Conservation (phyloP, 92 coral and sea anemone genomes). For the Porites lobata region DNA sequence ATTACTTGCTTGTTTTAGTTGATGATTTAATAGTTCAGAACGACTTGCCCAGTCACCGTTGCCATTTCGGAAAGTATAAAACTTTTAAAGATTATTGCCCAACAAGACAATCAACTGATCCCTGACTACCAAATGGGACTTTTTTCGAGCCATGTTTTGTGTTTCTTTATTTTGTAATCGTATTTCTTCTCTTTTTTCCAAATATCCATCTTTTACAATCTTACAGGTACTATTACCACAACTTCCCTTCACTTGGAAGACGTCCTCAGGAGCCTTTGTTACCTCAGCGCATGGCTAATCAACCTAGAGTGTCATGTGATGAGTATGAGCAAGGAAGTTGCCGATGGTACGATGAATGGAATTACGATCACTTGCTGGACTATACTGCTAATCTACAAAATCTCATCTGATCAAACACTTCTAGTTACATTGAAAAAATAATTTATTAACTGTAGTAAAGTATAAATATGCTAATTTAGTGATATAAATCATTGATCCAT, state of each 20-base stretch:
- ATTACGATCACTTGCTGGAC: constrained; percentile 92
- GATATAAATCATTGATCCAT: too few species aligned
- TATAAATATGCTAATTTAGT: too few species aligned
- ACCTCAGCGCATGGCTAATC: constrained; percentile 80
- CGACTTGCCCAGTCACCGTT: too few species aligned
- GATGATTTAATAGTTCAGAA: too few species aligned
- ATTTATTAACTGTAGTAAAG: too few species aligned
- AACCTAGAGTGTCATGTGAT: constrained; percentile 98
- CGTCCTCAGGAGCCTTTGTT: constrained; percentile 88
- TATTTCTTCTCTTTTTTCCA: neutral
- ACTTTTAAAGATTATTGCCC: too few species aligned
- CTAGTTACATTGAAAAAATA: too few species aligned
- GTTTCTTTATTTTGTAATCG: neutral
- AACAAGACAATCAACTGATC: too few species aligned
- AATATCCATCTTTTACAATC: neutral
- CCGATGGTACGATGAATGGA: constrained; percentile 99
- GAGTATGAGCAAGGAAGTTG: constrained; percentile 98
- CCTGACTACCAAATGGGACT: too few species aligned
- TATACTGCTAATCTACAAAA: constrained; percentile 71
- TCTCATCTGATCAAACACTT: constrained; percentile 24
- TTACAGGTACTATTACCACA: constrained; percentile 95
- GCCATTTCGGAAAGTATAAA: too few species aligned
- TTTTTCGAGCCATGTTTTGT: too few species aligned
- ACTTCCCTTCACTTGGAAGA: constrained; percentile 94
- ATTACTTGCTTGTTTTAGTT: too few species aligned